A percentile compares a stretch with the other conserved stretches of the same genome.
phyloP scores from a whole-genome alignment of 2,113 vertebrate genomes.

The Hypocryptadius cinnamomeus region DNA sequence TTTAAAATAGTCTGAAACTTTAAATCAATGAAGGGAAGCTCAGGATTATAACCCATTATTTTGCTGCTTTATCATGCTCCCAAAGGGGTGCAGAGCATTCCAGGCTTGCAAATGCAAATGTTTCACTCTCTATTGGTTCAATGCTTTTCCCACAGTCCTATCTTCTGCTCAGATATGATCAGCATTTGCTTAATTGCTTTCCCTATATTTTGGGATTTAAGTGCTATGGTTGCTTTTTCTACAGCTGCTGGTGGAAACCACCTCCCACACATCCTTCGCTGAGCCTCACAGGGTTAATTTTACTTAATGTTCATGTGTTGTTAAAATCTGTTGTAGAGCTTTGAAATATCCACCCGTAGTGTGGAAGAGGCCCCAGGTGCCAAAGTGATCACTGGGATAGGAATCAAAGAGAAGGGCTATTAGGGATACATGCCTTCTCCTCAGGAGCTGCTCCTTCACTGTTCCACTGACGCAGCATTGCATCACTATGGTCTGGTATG shows the following conservation, averaged over 20 bases:
- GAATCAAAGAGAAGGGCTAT: neutral
- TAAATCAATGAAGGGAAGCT: neutral
- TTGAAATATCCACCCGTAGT: neutral
- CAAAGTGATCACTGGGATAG: neutral
- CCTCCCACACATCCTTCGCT: neutral
- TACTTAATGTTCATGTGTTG: neutral
- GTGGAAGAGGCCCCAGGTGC: neutral
- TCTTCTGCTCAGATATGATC: neutral
- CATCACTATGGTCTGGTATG: conserved; percentile 62
- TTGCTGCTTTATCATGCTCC: neutral
- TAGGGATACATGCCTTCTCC: conserved; percentile 65
- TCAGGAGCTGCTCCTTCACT: conserved; percentile 72
- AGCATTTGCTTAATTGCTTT: neutral
- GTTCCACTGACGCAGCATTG: conserved; percentile 68
- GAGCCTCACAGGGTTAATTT: neutral
- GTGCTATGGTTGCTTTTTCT: neutral
- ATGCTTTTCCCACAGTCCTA: neutral
- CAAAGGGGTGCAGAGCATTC: neutral
- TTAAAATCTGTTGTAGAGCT: neutral
- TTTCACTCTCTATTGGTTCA: neutral
- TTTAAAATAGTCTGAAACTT: neutral
- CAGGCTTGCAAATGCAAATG: neutral
- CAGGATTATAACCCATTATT: neutral
- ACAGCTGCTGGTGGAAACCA: neutral
- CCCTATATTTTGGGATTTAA: neutral